Conservation (phyloP, 2,113 vertebrate genomes). For the Thalassarche chlororhynchos region DNA sequence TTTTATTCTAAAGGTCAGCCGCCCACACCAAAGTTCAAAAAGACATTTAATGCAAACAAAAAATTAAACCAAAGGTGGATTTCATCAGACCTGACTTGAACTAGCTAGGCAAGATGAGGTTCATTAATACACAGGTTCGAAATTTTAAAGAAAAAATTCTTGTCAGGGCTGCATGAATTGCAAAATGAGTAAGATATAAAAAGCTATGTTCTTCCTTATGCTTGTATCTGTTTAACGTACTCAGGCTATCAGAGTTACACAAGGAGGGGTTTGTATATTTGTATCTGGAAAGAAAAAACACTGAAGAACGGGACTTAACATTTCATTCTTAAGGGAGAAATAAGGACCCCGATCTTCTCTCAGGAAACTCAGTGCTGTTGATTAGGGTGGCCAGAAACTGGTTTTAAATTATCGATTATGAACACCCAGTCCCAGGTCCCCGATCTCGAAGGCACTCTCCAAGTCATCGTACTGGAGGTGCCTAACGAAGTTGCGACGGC, state of each 20-base stretch:
- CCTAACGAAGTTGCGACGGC: not conserved
- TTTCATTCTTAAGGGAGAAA: not conserved
- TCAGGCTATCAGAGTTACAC: not conserved
- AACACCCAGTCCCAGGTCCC: not conserved
- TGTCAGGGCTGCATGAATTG: not conserved
- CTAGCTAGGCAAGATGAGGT: not conserved
- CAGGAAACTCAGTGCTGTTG: not conserved
- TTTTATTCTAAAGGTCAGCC: conserved; percentile 53
- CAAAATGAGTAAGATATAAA: not conserved
- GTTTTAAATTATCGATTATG: not conserved
- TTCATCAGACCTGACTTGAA: not conserved
- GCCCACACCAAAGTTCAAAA: conserved; percentile 31
- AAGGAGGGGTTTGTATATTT: not conserved
- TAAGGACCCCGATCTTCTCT: not conserved
- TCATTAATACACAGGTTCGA: not conserved
- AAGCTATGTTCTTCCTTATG: not conserved
- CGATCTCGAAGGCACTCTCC: fast-evolving
- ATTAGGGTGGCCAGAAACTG: not conserved
- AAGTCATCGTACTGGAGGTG: not conserved
- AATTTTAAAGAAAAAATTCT: not conserved
- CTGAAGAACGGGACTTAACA: not conserved
- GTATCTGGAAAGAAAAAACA: not conserved
- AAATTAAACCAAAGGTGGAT: not conserved
- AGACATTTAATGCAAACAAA: not conserved
- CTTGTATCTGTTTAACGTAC: not conserved